A percentile compares a stretch with the other conserved stretches of the same genome.
These are phyloP conservation scores for Columba janthina DNA, from an alignment of 2,113 vertebrate species.

Conservation along the genomic window DNA sequence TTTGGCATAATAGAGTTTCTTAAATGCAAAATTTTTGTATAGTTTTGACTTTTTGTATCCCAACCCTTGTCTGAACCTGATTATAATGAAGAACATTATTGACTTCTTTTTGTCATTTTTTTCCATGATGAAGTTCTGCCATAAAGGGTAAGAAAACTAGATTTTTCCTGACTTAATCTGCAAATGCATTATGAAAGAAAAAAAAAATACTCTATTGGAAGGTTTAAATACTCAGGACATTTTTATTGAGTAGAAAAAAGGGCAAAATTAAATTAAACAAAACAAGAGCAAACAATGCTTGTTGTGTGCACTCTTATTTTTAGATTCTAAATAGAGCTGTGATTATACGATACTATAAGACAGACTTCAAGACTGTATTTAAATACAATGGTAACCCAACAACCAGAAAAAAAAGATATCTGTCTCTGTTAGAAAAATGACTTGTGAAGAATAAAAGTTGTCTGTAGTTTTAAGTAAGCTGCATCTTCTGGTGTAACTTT, in stretches of 20 bases:
- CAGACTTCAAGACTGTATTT: background rate
- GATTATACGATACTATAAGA: background rate
- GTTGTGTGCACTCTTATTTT: background rate
- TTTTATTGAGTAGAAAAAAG: background rate
- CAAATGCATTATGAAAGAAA: background rate
- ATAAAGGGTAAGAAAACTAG: background rate
- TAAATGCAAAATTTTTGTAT: background rate
- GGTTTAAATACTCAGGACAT: background rate
- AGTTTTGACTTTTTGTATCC: background rate
- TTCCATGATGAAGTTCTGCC: background rate
- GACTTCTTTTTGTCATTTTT: background rate
- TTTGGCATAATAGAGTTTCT: background rate
- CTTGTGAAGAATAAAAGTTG: slow-evolving; percentile 8
- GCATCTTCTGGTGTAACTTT: slow-evolving; percentile 42
- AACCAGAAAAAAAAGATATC: background rate
- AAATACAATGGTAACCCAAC: background rate
- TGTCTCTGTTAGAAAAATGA: background rate
- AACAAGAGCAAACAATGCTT: background rate
- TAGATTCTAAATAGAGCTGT: background rate
- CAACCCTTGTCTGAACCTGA: background rate
- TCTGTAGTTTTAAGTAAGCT: slow-evolving; percentile 23
- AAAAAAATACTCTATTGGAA: background rate
- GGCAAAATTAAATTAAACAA: background rate
- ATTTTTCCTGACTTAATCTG: background rate
- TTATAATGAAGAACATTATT: background rate